Percentiles rank a stretch among this genome's conserved stretches.
phyloP scores from a whole-genome alignment of 2,113 vertebrate species.

The Notiomystis cincta region DNA sequence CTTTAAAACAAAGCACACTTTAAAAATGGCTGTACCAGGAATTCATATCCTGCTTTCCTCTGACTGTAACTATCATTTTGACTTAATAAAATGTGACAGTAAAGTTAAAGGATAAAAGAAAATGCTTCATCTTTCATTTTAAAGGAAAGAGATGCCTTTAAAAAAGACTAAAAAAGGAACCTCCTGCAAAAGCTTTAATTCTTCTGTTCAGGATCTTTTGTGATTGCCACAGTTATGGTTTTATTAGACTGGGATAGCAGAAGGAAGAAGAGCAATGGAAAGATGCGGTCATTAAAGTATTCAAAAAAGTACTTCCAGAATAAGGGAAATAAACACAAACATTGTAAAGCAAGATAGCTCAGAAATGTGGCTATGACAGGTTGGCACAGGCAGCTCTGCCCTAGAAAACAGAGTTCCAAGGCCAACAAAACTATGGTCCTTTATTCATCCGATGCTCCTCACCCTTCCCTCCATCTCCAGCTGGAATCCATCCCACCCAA shows the following conservation, averaged over 20 bases:
- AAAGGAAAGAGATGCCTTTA: slow-evolving; percentile 25
- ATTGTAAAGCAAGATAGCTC: slow-evolving; percentile 30
- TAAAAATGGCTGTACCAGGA: slow-evolving; percentile 58
- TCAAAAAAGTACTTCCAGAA: background rate
- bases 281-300: background rate
- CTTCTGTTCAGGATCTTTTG: background rate
- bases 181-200: slow-evolving; percentile 26
- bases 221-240: slow-evolving; percentile 6
- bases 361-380: background rate
- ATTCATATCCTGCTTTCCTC: slow-evolving; percentile 51
- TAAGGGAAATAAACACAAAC: slow-evolving; percentile 57
- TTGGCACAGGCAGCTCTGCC: slow-evolving; percentile 16
- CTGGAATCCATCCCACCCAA: background rate
- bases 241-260: slow-evolving; percentile 13
- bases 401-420: slow-evolving; percentile 16
- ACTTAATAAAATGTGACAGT: slow-evolving; percentile 55
- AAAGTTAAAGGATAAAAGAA: slow-evolving; percentile 61
- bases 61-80: slow-evolving; percentile 55
- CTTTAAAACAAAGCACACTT: slow-evolving; percentile 63
- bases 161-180: slow-evolving; percentile 23
- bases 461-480: background rate
- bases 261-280: background rate
- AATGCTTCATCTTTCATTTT: slow-evolving; percentile 56
- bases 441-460: background rate
- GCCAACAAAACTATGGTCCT: background rate